phyloP scores from a whole-genome alignment of 2,797 vertebrate genomes.

The Hoplostethus mediterraneus region DNA sequence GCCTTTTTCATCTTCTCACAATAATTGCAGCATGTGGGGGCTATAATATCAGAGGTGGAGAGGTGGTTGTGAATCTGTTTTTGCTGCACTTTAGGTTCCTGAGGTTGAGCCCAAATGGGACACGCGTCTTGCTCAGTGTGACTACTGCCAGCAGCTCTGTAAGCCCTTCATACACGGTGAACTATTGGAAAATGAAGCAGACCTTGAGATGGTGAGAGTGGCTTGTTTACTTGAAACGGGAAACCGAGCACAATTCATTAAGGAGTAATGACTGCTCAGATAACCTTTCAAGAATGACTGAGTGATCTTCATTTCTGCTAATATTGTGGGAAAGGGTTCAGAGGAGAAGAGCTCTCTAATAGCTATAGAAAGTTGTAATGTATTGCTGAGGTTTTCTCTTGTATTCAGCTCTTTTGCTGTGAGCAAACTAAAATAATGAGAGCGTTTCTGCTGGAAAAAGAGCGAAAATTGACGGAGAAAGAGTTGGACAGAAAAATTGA shows the following conservation, averaged over 20 bases:
- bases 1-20: slow-evolving; percentile 61
- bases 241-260: slow-evolving; percentile 48
- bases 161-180: slow-evolving; percentile 49
- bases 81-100: slow-evolving; percentile 51
- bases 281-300: slow-evolving; percentile 37
- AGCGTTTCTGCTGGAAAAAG: slow-evolving; percentile 41
- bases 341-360: not conserved
- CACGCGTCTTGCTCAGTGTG: slow-evolving; percentile 46
- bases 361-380: slow-evolving; percentile 8
- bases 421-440: slow-evolving; percentile 54
- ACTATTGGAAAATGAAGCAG: slow-evolving; percentile 48
- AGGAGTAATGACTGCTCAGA: slow-evolving; percentile 36
- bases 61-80: slow-evolving; percentile 66
- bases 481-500: slow-evolving; percentile 51
- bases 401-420: slow-evolving; percentile 55
- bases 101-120: slow-evolving; percentile 56
- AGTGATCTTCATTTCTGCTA: slow-evolving; percentile 32
- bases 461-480: slow-evolving; percentile 33
- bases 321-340: slow-evolving; percentile 7
- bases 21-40: slow-evolving; percentile 61
- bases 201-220: slow-evolving; percentile 47
- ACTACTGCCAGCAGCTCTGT: slow-evolving; percentile 66
- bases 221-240: slow-evolving; percentile 35
- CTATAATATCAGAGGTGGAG: slow-evolving; percentile 68
- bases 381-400: slow-evolving; percentile 28